Percentiles rank a stretch among this genome's conserved stretches.
Conservation (phyloP, 2,888 invertebrate genomes). For the Xanthia icteritia region DNA sequence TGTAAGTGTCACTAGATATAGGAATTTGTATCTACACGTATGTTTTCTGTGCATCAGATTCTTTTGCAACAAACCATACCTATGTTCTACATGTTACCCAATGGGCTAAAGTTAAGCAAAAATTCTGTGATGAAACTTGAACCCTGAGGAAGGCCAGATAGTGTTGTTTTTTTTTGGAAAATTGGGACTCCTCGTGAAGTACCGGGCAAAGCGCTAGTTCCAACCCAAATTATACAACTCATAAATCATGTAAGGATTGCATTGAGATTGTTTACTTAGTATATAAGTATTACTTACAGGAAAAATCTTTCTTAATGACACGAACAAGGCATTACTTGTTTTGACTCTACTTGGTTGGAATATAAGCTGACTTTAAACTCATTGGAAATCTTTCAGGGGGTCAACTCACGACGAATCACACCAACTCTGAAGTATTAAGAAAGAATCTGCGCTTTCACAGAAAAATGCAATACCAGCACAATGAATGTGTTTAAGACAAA, state of each 20-base stretch:
- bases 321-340: no score
- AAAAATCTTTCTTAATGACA: no score
- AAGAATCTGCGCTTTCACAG: background rate
- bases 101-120: background rate
- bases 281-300: no score
- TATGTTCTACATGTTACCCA: background rate
- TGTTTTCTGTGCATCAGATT: background rate
- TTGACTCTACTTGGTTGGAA: no score
- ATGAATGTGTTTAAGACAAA: background rate
- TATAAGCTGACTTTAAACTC: background rate
- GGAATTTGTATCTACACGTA: no score
- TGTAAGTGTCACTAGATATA: background rate
- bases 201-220: background rate
- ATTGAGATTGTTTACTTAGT: no score
- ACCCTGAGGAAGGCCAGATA: background rate
- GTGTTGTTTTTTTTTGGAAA: background rate
- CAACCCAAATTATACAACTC: no score
- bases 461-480: background rate
- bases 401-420: background rate
- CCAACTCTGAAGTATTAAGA: background rate
- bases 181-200: background rate
- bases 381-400: background rate
- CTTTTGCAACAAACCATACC: background rate
- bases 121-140: background rate
- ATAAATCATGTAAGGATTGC: no score